These are phyloP conservation scores for Molanna angustata DNA, from an alignment of 2,888 invertebrate genomes.

Conservation along the genomic window DNA sequence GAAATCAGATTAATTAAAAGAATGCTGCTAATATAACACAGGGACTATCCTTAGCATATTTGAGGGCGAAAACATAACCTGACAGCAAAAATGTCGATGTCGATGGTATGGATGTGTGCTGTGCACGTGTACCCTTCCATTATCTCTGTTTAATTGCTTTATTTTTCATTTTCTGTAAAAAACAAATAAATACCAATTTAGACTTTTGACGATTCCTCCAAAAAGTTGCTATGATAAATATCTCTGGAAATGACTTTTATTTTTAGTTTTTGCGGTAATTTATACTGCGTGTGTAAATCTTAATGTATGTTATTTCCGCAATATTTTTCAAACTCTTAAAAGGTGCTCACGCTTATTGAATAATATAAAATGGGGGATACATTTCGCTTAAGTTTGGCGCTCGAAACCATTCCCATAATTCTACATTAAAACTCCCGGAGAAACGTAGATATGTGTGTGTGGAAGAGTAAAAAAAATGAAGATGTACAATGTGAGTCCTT, in stretches of 20 bases:
- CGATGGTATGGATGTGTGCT: too few species aligned
- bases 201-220: neutral
- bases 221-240: neutral
- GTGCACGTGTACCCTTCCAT: too few species aligned
- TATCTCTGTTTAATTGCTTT: too few species aligned
- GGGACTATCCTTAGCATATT: too few species aligned
- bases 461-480: slow-evolving; percentile 25
- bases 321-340: slow-evolving; percentile 13
- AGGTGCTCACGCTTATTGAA: slow-evolving; percentile 17
- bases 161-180: too few species aligned
- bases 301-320: slow-evolving; percentile 7
- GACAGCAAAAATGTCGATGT: too few species aligned
- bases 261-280: too few species aligned
- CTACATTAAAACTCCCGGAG: slow-evolving; percentile 25
- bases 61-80: too few species aligned
- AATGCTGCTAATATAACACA: too few species aligned
- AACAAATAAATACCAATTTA: too few species aligned
- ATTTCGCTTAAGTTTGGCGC: slow-evolving; percentile 20
- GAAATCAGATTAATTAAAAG: too few species aligned
- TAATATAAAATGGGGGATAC: slow-evolving; percentile 14
- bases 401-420: slow-evolving; percentile 23
- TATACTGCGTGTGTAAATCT: too few species aligned
- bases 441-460: neutral
- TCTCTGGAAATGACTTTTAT: neutral
- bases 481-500: slow-evolving; percentile 26